These are phyloP conservation scores for Pilophorus perplexus DNA, from an alignment of 2,888 invertebrate species.

Conservation along the genomic window DNA sequence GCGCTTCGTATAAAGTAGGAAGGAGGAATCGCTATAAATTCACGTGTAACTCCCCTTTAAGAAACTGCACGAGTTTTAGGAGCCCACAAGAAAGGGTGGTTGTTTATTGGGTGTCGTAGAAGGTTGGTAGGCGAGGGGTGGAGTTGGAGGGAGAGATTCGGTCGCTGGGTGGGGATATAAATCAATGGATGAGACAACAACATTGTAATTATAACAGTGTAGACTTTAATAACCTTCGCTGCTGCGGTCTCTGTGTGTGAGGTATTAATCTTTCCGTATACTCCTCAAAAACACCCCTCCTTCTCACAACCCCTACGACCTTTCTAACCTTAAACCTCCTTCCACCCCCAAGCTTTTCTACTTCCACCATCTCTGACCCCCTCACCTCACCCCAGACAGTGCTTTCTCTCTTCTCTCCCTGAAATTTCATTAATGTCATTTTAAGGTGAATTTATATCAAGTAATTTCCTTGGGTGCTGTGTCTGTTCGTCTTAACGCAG, in stretches of 20 bases:
- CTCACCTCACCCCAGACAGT: neutral
- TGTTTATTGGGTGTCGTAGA: slow-evolving; percentile 32
- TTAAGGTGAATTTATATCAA: slow-evolving; percentile 58
- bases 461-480: slow-evolving; percentile 54
- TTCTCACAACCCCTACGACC: slow-evolving; percentile 12
- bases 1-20: slow-evolving; percentile 18
- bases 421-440: slow-evolving; percentile 60
- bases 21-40: slow-evolving; percentile 37
- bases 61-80: slow-evolving; percentile 29
- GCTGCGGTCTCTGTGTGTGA: slow-evolving; percentile 37
- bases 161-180: slow-evolving; percentile 35
- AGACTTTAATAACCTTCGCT: slow-evolving; percentile 42
- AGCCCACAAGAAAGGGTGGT: slow-evolving; percentile 22
- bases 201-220: slow-evolving; percentile 42
- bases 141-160: neutral
- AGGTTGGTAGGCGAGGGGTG: slow-evolving; percentile 5
- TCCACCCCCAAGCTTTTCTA: neutral
- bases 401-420: slow-evolving; percentile 21
- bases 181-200: slow-evolving; percentile 42
- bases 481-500: slow-evolving; percentile 9
- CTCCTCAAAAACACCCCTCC: slow-evolving; percentile 25
- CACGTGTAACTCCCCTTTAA: slow-evolving; percentile 37
- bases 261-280: slow-evolving; percentile 40
- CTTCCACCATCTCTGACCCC: neutral
- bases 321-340: slow-evolving; percentile 11